Evolutionary conservation across 2,797 vertebrate genomes (phyloP).

Genomic region (Ficedula albicollis): DNA sequence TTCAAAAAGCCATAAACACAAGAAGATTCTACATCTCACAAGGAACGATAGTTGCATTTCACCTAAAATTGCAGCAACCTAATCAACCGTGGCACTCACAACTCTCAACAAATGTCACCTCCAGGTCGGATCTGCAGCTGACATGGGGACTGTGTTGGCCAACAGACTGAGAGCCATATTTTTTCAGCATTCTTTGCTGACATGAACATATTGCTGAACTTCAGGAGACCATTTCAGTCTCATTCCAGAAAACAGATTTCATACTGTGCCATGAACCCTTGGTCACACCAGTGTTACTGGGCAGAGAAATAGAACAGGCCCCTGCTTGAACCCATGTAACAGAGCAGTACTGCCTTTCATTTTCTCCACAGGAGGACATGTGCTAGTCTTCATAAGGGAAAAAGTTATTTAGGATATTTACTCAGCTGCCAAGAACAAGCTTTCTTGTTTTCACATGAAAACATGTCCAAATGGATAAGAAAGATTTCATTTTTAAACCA

Average conservation of each 20-base stretch:
- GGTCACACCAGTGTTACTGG: background rate
- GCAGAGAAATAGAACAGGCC: background rate
- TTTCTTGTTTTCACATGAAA: background rate
- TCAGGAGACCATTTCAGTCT: background rate
- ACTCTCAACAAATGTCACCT: background rate
- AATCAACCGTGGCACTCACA: background rate
- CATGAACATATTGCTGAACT: background rate
- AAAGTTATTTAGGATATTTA: background rate
- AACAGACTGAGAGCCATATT: accelerated
- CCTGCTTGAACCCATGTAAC: background rate
- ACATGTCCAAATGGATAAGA: background rate
- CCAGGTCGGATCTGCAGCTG: background rate
- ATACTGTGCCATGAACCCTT: background rate
- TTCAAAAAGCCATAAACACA: background rate
- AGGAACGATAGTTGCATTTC: background rate
- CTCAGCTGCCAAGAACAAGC: background rate
- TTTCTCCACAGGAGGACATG: background rate
- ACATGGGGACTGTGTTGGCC: background rate
- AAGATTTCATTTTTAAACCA: background rate
- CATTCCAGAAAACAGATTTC: background rate
- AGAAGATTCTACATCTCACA: background rate
- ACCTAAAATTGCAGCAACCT: background rate
- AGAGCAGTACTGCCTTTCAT: background rate
- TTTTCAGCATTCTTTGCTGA: background rate
- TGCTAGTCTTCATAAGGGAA: background rate